Evolutionary conservation across 2,113 vertebrate species (phyloP), one percentile per base, ranked within the genome.

Genomic region (Nesospiza acunhae): DNA sequence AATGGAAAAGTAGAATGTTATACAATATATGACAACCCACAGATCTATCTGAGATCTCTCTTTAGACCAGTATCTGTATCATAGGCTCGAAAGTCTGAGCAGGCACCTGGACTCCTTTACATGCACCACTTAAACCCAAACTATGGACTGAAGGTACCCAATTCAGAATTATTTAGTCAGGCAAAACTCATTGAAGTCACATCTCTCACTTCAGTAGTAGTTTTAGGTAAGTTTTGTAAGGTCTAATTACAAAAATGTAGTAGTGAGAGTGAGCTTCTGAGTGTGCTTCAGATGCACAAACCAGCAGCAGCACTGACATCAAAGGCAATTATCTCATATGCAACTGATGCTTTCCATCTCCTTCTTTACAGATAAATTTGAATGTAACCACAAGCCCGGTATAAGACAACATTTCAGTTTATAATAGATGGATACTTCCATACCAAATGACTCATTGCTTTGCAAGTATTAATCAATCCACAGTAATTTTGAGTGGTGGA

Each of bases 391-490:
- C 83, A 93, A 90, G 77, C 41, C 37, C 84, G 23, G 49, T 42
- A 87, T 27, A 68, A 88, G 73, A 93, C 58, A 80, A 90, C 47
- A 73, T 73, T 94, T 94, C 85, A 88, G 56, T 89, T 92, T 87
- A 75, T 94, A 93, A 89, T 68, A 69, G 77, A 92, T 64, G 0
- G 2, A 90, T 84, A 76, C 73, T 92, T 89, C 58, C 67, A 72
- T n/a, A 84, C 22, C 11, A 8, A 87, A 79, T 93, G 93, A 94
- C 73, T 96, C 86, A 95, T 41, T 95, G 49, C 69, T 81, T 92
- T 93, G 86, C 83, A 90, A 64, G 49, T 49, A 78, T 53, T 96
- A 92, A 95, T 96, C 74, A 90, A 76, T 81, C 76, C 74, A 62
- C n/a, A 39, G 77, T 87, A 91, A 86, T 90, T 90, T 56, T 87